Percentiles rank a stretch among this genome's conserved stretches.
Evolutionary conservation across 2,797 vertebrate species (phyloP).

Genomic region (Phrynocephalus guinanensis): DNA sequence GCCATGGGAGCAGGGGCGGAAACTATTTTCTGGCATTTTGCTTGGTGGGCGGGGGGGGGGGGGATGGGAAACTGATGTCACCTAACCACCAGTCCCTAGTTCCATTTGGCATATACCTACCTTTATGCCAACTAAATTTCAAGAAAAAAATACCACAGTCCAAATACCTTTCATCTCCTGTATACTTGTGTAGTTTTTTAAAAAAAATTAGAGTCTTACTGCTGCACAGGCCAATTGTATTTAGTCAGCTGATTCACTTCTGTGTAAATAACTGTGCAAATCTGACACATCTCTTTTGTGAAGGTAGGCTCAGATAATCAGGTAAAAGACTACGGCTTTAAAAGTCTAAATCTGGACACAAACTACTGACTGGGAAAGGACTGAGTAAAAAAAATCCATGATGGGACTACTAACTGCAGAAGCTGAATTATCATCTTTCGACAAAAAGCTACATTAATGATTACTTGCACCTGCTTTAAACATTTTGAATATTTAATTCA

Average conservation of each 20-base stretch:
- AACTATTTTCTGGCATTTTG: neutral
- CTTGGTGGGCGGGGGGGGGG: too few relatives aligned
- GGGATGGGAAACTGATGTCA: neutral
- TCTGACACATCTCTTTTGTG: neutral
- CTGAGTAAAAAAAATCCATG: neutral
- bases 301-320: neutral
- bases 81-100: too few relatives aligned
- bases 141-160: neutral
- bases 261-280: neutral
- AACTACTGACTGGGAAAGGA: neutral
- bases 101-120: neutral
- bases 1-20: neutral
- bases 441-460: neutral
- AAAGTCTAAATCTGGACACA: neutral
- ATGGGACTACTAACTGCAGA: neutral
- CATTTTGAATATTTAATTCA: neutral
- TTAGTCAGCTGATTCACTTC: neutral
- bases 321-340: neutral
- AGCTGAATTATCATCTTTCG: too few relatives aligned
- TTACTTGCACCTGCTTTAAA: neutral
- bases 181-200: neutral
- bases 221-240: neutral
- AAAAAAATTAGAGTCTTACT: neutral
- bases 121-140: neutral
- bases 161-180: neutral